Conservation (phyloP, 2,113 vertebrate genomes). For the Heloderma charlesbogerti region DNA sequence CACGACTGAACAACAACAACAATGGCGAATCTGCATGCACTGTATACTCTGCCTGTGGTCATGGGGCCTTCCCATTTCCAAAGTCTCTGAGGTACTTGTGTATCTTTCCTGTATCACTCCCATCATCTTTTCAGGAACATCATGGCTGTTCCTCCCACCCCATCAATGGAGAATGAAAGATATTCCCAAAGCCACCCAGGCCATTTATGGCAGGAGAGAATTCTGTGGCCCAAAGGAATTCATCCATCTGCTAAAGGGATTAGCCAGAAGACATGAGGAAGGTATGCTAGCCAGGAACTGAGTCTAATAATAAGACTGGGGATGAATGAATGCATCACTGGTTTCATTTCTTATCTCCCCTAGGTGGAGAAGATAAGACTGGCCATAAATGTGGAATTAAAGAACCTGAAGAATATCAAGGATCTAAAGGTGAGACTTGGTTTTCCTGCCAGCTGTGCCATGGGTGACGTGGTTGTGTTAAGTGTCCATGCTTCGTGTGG, state of each 20-base stretch:
- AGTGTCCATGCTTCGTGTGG: too few relatives aligned
- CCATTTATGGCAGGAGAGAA: background rate
- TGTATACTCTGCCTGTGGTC: background rate
- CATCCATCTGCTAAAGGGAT: background rate
- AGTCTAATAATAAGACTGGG: background rate
- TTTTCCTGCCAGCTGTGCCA: background rate
- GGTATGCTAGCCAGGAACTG: background rate
- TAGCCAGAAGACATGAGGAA: background rate
- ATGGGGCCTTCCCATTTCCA: background rate
- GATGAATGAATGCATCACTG: background rate
- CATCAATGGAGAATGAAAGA: background rate
- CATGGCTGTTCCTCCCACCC: background rate
- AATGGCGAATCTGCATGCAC: background rate
- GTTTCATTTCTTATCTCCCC: background rate
- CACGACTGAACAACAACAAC: too few relatives aligned
- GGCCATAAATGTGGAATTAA: slow-evolving; percentile 77
- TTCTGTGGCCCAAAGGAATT: background rate
- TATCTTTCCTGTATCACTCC: background rate
- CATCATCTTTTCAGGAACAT: background rate
- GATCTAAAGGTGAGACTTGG: slow-evolving; percentile 83
- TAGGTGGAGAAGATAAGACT: slow-evolving; percentile 92
- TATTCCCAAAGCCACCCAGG: background rate
- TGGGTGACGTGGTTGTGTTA: background rate
- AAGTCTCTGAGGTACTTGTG: background rate
- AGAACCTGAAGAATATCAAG: slow-evolving; percentile 66